These are phyloP conservation scores for Platyscapa corneri DNA, from an alignment of 1,140 invertebrate species.

Conservation along the genomic window DNA sequence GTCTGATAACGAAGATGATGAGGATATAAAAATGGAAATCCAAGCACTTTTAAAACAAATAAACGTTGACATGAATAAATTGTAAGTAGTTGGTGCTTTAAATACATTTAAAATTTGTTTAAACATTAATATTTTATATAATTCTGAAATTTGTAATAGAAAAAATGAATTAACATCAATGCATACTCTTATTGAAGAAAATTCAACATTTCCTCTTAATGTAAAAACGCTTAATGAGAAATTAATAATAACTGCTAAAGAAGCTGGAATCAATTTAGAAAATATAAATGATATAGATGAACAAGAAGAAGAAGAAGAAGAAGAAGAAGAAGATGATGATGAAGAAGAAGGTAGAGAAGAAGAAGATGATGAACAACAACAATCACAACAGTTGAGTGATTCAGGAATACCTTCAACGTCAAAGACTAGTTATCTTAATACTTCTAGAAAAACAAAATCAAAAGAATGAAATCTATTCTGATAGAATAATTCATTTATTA, in stretches of 20 bases:
- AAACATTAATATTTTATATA: background rate
- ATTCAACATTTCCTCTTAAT: constrained; percentile 51
- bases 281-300: background rate
- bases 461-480: background rate
- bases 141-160: constrained; percentile 49
- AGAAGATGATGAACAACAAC: too few relatives aligned
- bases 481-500: background rate
- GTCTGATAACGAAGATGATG: constrained; percentile 34
- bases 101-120: background rate
- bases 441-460: background rate
- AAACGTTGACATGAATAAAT: constrained; percentile 54
- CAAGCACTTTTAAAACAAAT: constrained; percentile 55
- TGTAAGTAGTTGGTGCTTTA: constrained; percentile 56
- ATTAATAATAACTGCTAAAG: constrained; percentile 46
- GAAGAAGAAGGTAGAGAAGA: too few relatives aligned
- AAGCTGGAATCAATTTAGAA: constrained; percentile 51
- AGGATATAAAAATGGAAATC: constrained; percentile 53
- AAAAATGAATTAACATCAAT: constrained; percentile 60
- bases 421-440: background rate
- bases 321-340: too few relatives aligned
- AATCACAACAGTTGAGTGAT: background rate
- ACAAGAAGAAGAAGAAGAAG: too few relatives aligned
- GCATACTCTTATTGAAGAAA: constrained; percentile 57
- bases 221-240: constrained; percentile 56
- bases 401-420: background rate